Base-by-base conservation (phyloP, 2,888 invertebrate species). In the Apotomis turbidana region DNA sequence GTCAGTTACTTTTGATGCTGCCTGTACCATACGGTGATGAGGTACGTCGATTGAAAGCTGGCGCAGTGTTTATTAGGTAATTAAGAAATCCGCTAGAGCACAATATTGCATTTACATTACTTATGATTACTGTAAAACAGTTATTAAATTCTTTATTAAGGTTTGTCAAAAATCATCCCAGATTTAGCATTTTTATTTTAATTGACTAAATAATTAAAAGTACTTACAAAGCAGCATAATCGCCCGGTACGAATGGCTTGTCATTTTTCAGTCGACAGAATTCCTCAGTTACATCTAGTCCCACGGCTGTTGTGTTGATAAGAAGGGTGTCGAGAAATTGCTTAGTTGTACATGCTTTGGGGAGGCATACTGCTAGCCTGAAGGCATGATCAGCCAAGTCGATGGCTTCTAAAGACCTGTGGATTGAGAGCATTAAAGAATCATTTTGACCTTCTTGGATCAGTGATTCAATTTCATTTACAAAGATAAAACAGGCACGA, bases 141-240 rank as follows among this genome's bases (percentile, higher is more conserved):
- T 27, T 2, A 27, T 2, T 27, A 27, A 27, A 27, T 1, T 27
- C 27, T 27, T 2, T 2, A 27, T 27, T 27, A 27, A 27, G 27
- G 27, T 27, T 2, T 27, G 27, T 27, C 27, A 27, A 5, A 6
- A 41, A 41, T 0, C 3, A 6, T 6, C 41, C 3, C 41, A 6
- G 4, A 0, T 3, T 6, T 41, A 6, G 0, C 3, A 41, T 9
- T 49, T 6, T 49, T 49, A 8, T 9, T 49, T 9, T 9, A 1
- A n/a, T 1, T 41, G 6, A 2, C 1, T 0, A 51, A 6, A 36
- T 13, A 27, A 27, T 5, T 70, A n/a, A 12, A 5, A 10, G 4
- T 75, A 87, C 89, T 87, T 78, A 91, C 91, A 86, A 76, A 10
- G 89, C 88, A 10, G 88, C 82, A 67, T 88, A 90, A 70, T 92